Evolutionary conservation across 2,797 vertebrate species (phyloP), one percentile per base, ranked within the genome.

Genomic region (Karalla daura): DNA sequence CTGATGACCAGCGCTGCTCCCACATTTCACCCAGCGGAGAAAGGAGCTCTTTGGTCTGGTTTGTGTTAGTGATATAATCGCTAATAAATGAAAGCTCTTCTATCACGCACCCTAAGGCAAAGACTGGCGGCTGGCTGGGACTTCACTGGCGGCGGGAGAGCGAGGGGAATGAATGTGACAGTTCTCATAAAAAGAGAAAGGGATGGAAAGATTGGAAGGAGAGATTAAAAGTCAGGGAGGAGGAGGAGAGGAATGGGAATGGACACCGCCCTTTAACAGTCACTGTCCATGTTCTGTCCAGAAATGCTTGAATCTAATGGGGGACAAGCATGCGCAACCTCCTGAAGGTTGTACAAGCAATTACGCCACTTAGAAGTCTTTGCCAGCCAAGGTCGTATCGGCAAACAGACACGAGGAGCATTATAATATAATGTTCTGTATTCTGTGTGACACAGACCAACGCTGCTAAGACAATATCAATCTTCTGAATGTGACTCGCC

Each of bases 321-420:
- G 74, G 75, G 70, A 90, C 90, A 81, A 80, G 74, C 64, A 65
- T 76, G 70, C 72, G 15, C 70, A 74, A 73, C 87, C 87, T 89
- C 69, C 80, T 78, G 87, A 91, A 91, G 90, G 90, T 91, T 87
- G 85, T 67, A 86, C 84, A 78, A 81, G 86, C 88, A 90, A 91
- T 91, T 83, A 91, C 65, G 73, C 80, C 81, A 86, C 85, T 89
- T 81, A 87, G 69, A 78, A 83, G 75, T 83, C 85, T 87, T 83
- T 85, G 85, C 89, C 77, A 78, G 71, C 74, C 85, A 92, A 93
- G 90, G 91, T 91, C 82, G 63, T 86, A 89, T 87, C 20, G 80
- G 78, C 80, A 88, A 84, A 89, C 83, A 82, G 87, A 88, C 90
- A 80, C 13, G 74, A 84, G 81, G 68, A 73, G 86, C 86, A 88